These are phyloP conservation scores for Pseudomugil tenellus DNA, from an alignment of 2,797 vertebrate genomes.

Conservation along the genomic window DNA sequence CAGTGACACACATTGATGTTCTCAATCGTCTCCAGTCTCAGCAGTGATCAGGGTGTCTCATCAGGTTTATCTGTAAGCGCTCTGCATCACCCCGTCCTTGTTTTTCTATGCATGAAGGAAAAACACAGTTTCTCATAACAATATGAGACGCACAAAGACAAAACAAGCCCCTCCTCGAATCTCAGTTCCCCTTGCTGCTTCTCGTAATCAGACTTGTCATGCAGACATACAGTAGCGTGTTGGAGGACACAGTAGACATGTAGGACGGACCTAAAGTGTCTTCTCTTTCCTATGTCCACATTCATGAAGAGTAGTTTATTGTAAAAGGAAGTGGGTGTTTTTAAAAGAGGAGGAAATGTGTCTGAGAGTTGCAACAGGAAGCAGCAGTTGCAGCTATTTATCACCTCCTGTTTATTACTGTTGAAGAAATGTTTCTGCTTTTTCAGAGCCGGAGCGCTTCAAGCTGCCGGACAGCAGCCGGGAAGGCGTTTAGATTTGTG, in stretches of 20 bases:
- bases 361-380: conserved; percentile 12
- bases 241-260: conserved; percentile 7
- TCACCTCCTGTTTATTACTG: neutral
- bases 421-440: conserved; percentile 12
- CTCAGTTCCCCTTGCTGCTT: conserved; percentile 31
- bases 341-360: conserved; percentile 3
- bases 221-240: neutral
- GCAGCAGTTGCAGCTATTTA: conserved; percentile 18
- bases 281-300: neutral
- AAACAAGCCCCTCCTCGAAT: conserved; percentile 15
- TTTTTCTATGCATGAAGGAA: neutral
- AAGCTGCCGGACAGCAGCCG: neutral
- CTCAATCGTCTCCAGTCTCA: neutral
- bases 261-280: too few species aligned
- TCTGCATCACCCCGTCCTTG: neutral
- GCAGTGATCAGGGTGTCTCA: neutral
- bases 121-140: conserved; percentile 16
- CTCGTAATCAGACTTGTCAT: conserved; percentile 20
- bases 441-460: neutral
- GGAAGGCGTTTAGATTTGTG: neutral
- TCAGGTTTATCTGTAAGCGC: neutral
- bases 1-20: neutral
- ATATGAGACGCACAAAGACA: conserved; percentile 17
- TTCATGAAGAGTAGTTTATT: conserved; percentile 4
- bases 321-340: conserved; percentile 26